These are phyloP conservation scores for Diadumene lineata DNA, from an alignment of 92 coral and sea anemone genomes.

Conservation along the genomic window DNA sequence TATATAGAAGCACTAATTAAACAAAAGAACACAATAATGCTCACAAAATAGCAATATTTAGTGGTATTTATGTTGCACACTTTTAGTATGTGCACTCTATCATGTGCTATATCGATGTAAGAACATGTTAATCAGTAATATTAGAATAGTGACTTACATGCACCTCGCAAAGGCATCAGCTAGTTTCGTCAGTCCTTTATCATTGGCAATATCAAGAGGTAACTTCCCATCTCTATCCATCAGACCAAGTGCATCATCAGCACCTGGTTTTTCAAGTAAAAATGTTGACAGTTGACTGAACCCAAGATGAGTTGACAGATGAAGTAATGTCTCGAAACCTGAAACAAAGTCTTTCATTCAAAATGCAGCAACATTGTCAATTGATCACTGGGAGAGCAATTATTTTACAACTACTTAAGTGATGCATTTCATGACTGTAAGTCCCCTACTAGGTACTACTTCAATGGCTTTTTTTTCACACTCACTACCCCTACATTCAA, in stretches of 20 bases:
- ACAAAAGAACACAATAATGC: too few species aligned
- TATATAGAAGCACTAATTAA: too few species aligned
- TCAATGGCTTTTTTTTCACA: too few species aligned
- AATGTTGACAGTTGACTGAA: constrained; percentile 73
- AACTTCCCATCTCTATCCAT: constrained; percentile 69
- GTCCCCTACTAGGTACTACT: too few species aligned
- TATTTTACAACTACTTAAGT: not conserved
- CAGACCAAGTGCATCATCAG: constrained; percentile 57
- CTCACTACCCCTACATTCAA: too few species aligned
- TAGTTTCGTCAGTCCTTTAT: constrained; percentile 63
- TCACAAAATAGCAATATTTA: too few species aligned
- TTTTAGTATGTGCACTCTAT: too few species aligned
- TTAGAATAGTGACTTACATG: too few species aligned
- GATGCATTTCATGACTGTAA: too few species aligned
- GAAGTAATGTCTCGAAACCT: constrained; percentile 86
- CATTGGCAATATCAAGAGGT: constrained; percentile 75
- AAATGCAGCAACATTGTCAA: not conserved
- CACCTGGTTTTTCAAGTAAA: constrained; percentile 81
- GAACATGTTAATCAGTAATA: too few species aligned
- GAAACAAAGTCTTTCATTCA: not conserved
- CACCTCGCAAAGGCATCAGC: constrained; percentile 75
- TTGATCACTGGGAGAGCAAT: not conserved
- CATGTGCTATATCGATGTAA: too few species aligned
- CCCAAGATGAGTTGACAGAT: constrained; percentile 76
- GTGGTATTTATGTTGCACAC: too few species aligned